phyloP scores from a whole-genome alignment of 1,140 invertebrate genomes.

The Sitobion miscanthi region DNA sequence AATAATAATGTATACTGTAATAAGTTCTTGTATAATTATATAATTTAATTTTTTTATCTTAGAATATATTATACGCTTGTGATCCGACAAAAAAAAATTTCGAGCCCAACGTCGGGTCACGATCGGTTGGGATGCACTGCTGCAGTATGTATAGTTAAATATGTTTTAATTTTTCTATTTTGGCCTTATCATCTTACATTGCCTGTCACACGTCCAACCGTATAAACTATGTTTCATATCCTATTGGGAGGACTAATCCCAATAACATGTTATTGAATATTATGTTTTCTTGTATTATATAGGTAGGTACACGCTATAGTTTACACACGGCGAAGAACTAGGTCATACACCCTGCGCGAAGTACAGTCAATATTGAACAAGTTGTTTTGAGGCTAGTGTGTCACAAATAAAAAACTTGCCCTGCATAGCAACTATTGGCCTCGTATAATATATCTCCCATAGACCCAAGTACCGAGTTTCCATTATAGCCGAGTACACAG shows the following conservation, averaged over 20 bases:
- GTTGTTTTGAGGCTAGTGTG: conserved; percentile 26
- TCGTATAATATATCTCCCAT: not conserved
- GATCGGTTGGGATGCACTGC: not conserved
- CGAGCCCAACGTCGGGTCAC: not conserved
- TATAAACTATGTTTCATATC: not conserved
- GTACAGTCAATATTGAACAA: not conserved
- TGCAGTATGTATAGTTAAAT: not conserved
- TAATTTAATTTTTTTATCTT: not conserved
- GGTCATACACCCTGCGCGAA: not conserved
- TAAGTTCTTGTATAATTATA: not conserved
- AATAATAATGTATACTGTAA: not conserved
- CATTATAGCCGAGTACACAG: not conserved
- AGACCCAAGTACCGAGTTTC: not conserved
- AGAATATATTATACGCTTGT: not conserved
- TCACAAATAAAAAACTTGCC: conserved; percentile 28
- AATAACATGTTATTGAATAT: not conserved
- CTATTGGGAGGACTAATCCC: not conserved
- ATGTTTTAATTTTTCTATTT: not conserved
- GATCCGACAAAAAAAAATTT: not conserved
- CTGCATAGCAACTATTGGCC: not conserved
- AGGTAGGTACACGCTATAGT: not conserved
- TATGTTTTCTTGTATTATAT: not conserved
- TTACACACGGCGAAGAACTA: not conserved
- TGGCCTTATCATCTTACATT: not conserved
- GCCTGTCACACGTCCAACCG: not conserved